Conservation (phyloP, 2,888 invertebrate species). For the Sclerodermus sp. region DNA sequence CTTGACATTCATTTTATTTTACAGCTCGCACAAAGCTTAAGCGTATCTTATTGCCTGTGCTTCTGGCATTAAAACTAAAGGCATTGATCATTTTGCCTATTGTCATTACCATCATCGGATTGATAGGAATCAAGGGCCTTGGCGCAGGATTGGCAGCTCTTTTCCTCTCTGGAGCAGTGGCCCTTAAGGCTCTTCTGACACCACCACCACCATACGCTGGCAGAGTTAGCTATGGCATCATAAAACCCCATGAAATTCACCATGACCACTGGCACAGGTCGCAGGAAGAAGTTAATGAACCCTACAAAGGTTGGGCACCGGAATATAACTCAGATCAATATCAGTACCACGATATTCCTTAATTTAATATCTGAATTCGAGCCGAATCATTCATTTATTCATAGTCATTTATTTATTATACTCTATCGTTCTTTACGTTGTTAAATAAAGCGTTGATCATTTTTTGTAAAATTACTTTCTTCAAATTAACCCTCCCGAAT, state of each 20-base stretch:
- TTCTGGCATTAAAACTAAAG: constrained; percentile 67
- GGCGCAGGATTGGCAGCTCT: constrained; percentile 66
- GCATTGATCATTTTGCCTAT: constrained; percentile 65
- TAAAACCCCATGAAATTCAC: constrained; percentile 50
- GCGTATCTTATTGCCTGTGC: constrained; percentile 65
- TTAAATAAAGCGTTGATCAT: neutral
- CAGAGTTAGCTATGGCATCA: constrained; percentile 47
- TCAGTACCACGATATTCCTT: constrained; percentile 46
- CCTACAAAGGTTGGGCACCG: constrained; percentile 50
- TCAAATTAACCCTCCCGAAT: neutral
- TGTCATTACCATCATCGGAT: constrained; percentile 64
- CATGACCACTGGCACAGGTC: constrained; percentile 56
- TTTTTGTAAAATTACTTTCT: neutral
- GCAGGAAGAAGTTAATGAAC: constrained; percentile 47
- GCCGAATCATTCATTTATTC: constrained; percentile 9
- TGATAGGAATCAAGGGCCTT: constrained; percentile 68
- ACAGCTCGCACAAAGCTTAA: constrained; percentile 64
- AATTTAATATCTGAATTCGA: constrained; percentile 4
- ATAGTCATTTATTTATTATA: constrained; percentile 13
- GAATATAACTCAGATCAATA: constrained; percentile 47
- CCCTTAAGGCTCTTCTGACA: constrained; percentile 48
- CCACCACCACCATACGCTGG: constrained; percentile 44
- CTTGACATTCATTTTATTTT: constrained; percentile 21
- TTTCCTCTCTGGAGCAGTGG: constrained; percentile 61
- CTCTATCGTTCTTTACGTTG: neutral